Conservation (phyloP, 2,113 vertebrate species). For the Hypanus sabinus region DNA sequence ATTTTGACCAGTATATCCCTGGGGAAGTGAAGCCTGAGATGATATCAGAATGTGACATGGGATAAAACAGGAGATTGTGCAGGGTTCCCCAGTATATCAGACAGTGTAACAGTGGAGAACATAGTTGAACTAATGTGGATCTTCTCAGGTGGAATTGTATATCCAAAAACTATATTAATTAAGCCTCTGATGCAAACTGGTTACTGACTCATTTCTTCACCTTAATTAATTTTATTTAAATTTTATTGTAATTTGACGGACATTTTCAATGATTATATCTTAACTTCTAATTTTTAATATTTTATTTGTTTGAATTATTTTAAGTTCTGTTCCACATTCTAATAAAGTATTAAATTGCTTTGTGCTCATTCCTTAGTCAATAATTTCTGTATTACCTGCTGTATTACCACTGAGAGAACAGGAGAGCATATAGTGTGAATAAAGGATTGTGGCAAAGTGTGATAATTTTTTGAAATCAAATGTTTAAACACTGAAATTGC, state of each 20-base stretch:
- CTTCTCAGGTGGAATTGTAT: not conserved
- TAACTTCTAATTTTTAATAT: not conserved
- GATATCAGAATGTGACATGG: not conserved
- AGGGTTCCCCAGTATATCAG: not conserved
- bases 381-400: not conserved
- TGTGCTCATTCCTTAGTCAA: not conserved
- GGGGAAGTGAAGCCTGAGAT: not conserved
- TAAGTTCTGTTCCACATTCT: not conserved
- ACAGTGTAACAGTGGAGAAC: not conserved
- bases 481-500: not conserved
- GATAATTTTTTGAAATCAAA: not conserved
- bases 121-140: not conserved
- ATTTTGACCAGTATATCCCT: not conserved
- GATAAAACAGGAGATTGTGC: not conserved
- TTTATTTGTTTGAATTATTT: conserved; percentile 22
- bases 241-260: not conserved
- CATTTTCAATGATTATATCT: not conserved
- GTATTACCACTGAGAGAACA: not conserved
- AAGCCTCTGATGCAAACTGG: not conserved
- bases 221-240: not conserved
- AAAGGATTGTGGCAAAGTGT: not conserved
- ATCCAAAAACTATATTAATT: not conserved
- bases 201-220: not conserved
- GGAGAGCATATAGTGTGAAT: not conserved
- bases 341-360: not conserved